A percentile compares a stretch with the other conserved stretches of the same genome.
Conservation (phyloP, 2,797 vertebrate genomes). For the Crocodylus rhombifer region DNA sequence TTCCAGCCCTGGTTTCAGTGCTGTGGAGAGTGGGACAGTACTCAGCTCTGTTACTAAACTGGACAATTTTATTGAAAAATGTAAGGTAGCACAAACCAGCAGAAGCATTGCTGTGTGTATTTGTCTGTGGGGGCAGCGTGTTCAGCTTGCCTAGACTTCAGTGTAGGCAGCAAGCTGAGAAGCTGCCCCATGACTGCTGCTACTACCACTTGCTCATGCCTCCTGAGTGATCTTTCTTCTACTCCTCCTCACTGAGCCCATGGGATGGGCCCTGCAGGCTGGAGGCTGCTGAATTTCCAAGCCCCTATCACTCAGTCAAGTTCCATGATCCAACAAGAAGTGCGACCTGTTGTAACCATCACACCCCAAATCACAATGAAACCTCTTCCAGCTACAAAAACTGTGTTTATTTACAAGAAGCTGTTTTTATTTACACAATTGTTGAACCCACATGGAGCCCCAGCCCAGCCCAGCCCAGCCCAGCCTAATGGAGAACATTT, state of each 20-base stretch:
- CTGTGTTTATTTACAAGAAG: constrained; percentile 63
- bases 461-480: background rate
- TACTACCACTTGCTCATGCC: background rate
- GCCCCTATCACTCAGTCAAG: background rate
- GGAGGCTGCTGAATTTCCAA: too few relatives aligned
- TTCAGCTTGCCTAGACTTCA: background rate
- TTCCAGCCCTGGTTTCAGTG: background rate
- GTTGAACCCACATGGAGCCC: background rate
- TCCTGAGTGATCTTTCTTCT: background rate
- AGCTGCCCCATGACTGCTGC: too few relatives aligned
- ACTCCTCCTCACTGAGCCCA: background rate
- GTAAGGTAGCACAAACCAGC: constrained; percentile 52
- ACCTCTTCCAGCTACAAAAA: constrained; percentile 44
- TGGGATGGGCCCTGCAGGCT: background rate
- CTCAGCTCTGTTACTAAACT: constrained; percentile 35
- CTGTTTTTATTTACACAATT: constrained; percentile 54
- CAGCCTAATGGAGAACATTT: background rate
- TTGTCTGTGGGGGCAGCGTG: constrained; percentile 2
- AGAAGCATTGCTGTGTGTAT: background rate
- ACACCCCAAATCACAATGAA: background rate
- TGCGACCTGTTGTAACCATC: background rate
- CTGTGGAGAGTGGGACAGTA: background rate
- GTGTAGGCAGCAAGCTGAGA: background rate
- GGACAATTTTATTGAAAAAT: constrained; percentile 59
- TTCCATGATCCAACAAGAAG: too few relatives aligned